Percentiles rank a stretch among this genome's conserved stretches.
phyloP scores from a whole-genome alignment of 2,113 vertebrate genomes.

The Marmota monax region DNA sequence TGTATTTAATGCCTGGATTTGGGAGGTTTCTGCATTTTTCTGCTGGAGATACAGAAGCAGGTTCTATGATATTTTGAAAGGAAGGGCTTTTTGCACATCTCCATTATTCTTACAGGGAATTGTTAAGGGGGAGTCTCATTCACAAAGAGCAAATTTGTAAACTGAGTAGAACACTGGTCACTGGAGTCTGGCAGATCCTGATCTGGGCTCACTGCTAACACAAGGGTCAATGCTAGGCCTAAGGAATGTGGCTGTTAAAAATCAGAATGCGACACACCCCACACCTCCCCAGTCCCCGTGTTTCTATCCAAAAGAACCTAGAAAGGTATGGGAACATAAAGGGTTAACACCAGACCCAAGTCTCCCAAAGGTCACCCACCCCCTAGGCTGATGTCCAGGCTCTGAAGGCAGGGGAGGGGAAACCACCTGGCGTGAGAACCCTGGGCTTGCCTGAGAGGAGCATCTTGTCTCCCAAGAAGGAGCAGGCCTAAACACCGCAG shows the following conservation, averaged over 20 bases:
- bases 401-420: background rate
- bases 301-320: slow-evolving; percentile 4
- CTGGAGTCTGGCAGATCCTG: background rate
- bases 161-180: background rate
- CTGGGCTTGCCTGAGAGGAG: background rate
- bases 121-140: background rate
- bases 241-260: background rate
- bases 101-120: background rate
- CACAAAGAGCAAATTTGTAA: background rate
- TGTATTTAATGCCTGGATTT: background rate
- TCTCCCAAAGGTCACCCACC: background rate
- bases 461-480: background rate
- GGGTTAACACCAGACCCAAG: background rate
- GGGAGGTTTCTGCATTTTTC: background rate
- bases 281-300: background rate
- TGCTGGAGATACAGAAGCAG: background rate
- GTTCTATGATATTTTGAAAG: background rate
- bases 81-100: slow-evolving; percentile 36
- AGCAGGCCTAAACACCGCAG: background rate
- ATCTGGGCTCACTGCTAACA: background rate
- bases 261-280: background rate
- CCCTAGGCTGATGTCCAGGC: background rate
- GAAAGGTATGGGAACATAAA: background rate
- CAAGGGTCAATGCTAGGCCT: background rate
- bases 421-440: too few species aligned